A percentile compares a stretch with the other conserved stretches of the same genome.
Evolutionary conservation across 64 coral and sea anemone species (phyloP).

Genomic region (Astreopora myriophthalma): DNA sequence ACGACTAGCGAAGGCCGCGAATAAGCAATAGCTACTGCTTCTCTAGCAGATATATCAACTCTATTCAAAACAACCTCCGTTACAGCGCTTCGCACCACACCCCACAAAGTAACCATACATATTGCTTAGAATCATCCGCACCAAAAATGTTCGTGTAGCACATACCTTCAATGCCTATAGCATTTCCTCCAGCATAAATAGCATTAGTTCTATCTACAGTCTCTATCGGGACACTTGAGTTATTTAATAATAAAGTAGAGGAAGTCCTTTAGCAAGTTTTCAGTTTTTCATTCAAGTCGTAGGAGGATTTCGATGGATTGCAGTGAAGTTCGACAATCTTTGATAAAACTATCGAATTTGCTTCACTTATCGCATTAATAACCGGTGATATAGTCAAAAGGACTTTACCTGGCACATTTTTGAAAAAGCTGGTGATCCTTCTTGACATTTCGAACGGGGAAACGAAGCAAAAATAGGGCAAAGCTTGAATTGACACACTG

Average conservation of each 20-base stretch:
- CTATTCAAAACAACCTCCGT: conserved; percentile 24
- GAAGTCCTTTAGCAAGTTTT: conserved; percentile 10
- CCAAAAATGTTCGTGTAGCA: conserved; percentile 48
- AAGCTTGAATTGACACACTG: too few species aligned
- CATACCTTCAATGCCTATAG: conserved; percentile 43
- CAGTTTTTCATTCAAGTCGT: conserved; percentile 14
- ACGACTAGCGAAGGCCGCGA: conserved; percentile 7
- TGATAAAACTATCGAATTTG: conserved; percentile 1
- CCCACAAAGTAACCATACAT: neutral
- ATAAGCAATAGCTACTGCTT: conserved; percentile 29
- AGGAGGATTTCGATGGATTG: too few species aligned
- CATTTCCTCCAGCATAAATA: conserved; percentile 38
- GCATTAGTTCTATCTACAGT: conserved; percentile 15
- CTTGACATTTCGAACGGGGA: conserved; percentile 54
- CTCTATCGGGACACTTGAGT: too few species aligned
- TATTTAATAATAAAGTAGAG: too few species aligned
- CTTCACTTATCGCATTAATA: conserved; percentile 6
- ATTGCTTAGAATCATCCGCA: neutral
- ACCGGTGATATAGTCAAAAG: conserved; percentile 43
- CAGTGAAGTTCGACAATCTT: neutral
- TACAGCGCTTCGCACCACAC: conserved; percentile 8
- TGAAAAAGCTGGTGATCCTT: conserved; percentile 45
- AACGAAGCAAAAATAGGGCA: conserved; percentile 1
- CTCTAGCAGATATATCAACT: conserved; percentile 36
- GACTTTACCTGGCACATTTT: conserved; percentile 40